Evolutionary conservation across 1,140 invertebrate species (phyloP), one percentile per base, ranked within the genome.

Genomic region (Cotesia glomerata): DNA sequence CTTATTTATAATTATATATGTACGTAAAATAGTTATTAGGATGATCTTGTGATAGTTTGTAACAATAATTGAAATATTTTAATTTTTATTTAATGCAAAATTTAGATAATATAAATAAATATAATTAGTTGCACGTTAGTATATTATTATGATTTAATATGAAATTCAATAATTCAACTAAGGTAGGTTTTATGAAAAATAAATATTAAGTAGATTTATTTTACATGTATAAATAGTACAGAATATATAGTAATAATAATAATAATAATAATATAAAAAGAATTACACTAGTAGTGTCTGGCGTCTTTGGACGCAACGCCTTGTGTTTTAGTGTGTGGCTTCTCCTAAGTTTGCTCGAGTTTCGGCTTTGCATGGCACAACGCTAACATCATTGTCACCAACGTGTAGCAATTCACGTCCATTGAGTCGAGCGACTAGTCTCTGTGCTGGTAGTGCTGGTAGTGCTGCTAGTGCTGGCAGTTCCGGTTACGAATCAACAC

Each of bases 401-500:
- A 84, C 82, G 68, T 79, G 81, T 65, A 82, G 80, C 62, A 80
- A 81, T 16, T 85, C 83, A 72, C 79, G 78, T 70, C 75, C 80
- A 18, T 65, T 78, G 13, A 88, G 80, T 80, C 87, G 80, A 87
- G 87, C 84, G 80, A 86, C 75, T 81, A 89, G 82, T 68, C 76
- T 83, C 18, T 87, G 82, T 76, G 82, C 81, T 69, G 80, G 76
- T n/a, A 86, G 1, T 26, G 1, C 26, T 26, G 26, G 1, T 26
- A 26, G 26, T 26, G 26, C 26, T 76, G 82, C 81, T 69, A 86
- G 82, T 76, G 82, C 81, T 69, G 80, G 76, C 13, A 86, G 84
- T 72, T 90, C 90, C 59, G 90, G 91, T 18, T 91, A 91, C 80
- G 90, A 90, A 65, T 91, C 90, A 26, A 89, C 90, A 49, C 85